These are phyloP conservation scores for Contarinia nasturtii DNA, from an alignment of 1,140 invertebrate species.

Conservation along the genomic window DNA sequence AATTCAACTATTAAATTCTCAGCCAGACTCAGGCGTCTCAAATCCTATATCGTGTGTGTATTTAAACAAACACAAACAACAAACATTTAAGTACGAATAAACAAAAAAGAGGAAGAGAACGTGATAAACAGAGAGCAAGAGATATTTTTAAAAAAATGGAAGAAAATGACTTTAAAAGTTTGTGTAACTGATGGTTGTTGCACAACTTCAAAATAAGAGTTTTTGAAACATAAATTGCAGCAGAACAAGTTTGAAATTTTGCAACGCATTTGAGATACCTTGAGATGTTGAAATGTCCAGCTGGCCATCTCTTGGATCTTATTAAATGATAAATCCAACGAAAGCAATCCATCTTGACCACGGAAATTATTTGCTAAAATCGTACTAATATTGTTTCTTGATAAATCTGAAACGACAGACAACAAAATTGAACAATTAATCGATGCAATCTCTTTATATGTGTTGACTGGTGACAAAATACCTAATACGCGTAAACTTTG, in stretches of 20 bases:
- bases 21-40: slow-evolving; percentile 45
- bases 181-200: not conserved
- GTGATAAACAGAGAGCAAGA: not conserved
- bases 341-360: slow-evolving; percentile 50
- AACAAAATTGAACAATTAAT: not conserved
- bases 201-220: too few species aligned
- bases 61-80: not conserved
- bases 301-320: slow-evolving; percentile 48
- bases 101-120: not conserved
- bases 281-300: slow-evolving; percentile 50
- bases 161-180: not conserved
- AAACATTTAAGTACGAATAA: not conserved
- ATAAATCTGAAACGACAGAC: slow-evolving; percentile 36
- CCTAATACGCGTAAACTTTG: slow-evolving; percentile 39
- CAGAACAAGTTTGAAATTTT: not conserved
- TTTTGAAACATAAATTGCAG: too few species aligned
- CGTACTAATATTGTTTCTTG: slow-evolving; percentile 54
- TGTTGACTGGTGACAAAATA: slow-evolving; percentile 6
- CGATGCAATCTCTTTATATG: not conserved
- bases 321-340: slow-evolving; percentile 73
- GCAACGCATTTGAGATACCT: slow-evolving; percentile 14
- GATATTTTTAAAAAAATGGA: not conserved
- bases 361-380: slow-evolving; percentile 64
- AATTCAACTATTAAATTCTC: slow-evolving; percentile 48
- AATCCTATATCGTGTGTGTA: slow-evolving; percentile 16